These are phyloP conservation scores for Drosophila orena DNA, from an alignment of 1,140 invertebrate genomes.

Conservation along the genomic window DNA sequence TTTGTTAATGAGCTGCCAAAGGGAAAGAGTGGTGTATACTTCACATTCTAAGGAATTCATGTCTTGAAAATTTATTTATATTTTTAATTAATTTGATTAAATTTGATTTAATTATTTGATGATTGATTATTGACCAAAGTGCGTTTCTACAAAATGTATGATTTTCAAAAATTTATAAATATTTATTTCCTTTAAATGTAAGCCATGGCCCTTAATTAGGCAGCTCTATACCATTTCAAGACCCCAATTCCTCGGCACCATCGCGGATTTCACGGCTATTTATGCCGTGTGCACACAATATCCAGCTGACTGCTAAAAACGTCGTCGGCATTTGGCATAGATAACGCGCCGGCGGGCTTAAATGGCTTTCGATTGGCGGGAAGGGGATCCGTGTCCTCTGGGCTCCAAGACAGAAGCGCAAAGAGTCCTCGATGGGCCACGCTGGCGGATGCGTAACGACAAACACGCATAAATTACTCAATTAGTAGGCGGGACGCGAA, in stretches of 20 bases:
- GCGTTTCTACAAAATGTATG: no score
- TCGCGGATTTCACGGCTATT: not conserved
- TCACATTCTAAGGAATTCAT: no score
- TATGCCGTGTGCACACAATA: slow-evolving; percentile 24
- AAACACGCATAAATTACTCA: slow-evolving; percentile 82
- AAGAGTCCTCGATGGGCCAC: slow-evolving; percentile 12
- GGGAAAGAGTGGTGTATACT: no score
- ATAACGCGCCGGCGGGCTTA: slow-evolving; percentile 61
- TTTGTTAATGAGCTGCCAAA: no score
- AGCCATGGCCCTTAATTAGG: not conserved
- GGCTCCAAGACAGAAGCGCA: slow-evolving; percentile 13
- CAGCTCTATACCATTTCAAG: not conserved
- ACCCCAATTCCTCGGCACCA: not conserved
- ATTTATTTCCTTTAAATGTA: no score
- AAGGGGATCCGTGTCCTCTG: not conserved
- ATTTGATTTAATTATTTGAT: no score
- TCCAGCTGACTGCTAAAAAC: slow-evolving; percentile 71
- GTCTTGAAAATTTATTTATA: no score
- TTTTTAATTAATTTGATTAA: no score
- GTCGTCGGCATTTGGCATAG: slow-evolving; percentile 57
- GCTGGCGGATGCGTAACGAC: slow-evolving; percentile 62
- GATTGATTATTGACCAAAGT: no score
- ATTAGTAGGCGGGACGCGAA: slow-evolving; percentile 70
- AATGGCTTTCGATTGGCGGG: slow-evolving; percentile 47
- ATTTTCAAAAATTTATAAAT: no score